Evolutionary conservation across 2,888 invertebrate genomes (phyloP), one percentile per base, ranked within the genome.

Genomic region (Drosophila ustulata): DNA sequence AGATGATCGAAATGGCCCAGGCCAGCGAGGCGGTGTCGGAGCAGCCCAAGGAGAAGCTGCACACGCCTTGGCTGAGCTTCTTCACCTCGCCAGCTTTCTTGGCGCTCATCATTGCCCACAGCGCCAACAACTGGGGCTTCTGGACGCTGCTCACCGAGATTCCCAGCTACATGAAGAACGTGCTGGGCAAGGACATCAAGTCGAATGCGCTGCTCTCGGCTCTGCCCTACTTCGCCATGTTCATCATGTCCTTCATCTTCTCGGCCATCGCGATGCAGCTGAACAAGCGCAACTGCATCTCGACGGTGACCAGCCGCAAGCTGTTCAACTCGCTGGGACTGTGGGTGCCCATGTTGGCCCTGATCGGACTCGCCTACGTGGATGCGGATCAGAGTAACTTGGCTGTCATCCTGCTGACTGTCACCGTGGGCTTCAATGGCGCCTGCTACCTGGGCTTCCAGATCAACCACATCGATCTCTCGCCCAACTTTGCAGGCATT

Each of bases 381-480:
- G 90, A 92, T 1, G 71, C 82, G 1, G 89, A 84, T 3, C 78
- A 91, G 43, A 86, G 90, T 0, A 82, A 84, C 26, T 78, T 95
- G 7, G 96, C 96, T 0, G 95, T 96, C 3, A 91, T 92, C 0
- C 92, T 97, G 47, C 93, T 97, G 0, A 94, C 96, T 0, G 84
- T 96, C 26, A 95, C 97, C 0, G 96, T 97, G 0, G 95, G 96
- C 0, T 93, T 96, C 3, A 96, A 97, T 82, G 95, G 96, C 0
- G 95, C 95, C 1, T 94, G 95, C 56, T 96, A 95, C 79, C 94
- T 95, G 47, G 97, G 97, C 2, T 96, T 95, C 89, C 94, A 96
- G 95, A 93, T 94, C 95, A 97, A 97, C 76, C 97, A 97, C 87
- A 96, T 97, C 72, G 97, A 97, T 92, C 93, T 97, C 56, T 95